Base-by-base conservation (phyloP, 1,140 invertebrate genomes). In the Copidosoma floridanum region DNA sequence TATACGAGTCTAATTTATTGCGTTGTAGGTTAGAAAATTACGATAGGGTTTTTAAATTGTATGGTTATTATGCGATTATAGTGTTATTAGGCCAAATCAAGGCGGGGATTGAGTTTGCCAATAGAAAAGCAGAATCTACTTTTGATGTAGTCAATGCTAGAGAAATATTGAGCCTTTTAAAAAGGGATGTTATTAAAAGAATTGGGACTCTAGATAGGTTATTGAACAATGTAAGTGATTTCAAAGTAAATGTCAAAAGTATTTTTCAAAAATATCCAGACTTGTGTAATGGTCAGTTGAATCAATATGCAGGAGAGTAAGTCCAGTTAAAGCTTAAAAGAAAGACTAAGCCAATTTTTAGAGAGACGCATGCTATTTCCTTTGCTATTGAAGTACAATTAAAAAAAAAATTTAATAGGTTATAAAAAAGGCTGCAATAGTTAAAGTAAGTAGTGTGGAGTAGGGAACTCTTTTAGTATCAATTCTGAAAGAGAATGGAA, bases 271-370 rank as follows among this genome's bases (percentile, higher is more conserved):
- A 57, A 52, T 29, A 24, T 21, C 1, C 40, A 0, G 51, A 61
- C 16, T 26, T 69, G 10, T 67, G 64, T 32, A 37, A 56, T 11
- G 53, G 56, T 2, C 27, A 64, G 24, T 44, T 65, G 29, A 70
- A 61, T 53, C 72, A 16, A 63, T 78, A 44, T 53, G 65, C 62
- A 6, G 63, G 51, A 38, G 59, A 62, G 18, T 67, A 66, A 60
- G 54, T 70, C 2, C 14, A 63, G 1, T 56, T 71, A 14, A 59
- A 63, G 27, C 11, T 78, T 5, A 59, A 60, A 23, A 21, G 29
- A 23, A 18, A 44, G 16, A 14, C 26, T 0, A 44, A 11, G 2
- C 62, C 56, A 0, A 26, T 59, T 37, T 58, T 51, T 38, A 55
- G 14, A 37, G 59, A 64, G 43, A 16, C 51, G 1, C 43, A 52